phyloP scores from a whole-genome alignment of 2,113 vertebrate species.

The Lipophrys pholis region DNA sequence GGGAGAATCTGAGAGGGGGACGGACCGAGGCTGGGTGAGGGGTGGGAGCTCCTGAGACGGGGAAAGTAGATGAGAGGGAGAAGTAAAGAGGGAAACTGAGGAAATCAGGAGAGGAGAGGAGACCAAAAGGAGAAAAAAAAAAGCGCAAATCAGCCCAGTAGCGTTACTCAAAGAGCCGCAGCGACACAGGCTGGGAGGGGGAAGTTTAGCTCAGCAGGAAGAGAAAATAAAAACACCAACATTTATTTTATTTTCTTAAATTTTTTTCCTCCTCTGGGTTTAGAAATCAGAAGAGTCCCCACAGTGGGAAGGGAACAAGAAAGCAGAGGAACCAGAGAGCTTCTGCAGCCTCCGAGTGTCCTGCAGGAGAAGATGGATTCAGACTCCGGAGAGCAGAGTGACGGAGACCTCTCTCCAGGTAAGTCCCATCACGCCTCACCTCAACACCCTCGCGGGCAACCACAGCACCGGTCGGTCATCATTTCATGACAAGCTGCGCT shows the following conservation, averaged over 20 bases:
- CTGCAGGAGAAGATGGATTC: slow-evolving; percentile 90
- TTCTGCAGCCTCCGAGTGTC: slow-evolving; percentile 56
- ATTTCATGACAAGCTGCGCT: slow-evolving; percentile 6
- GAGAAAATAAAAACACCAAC: slow-evolving; percentile 19
- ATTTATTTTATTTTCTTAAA: not conserved
- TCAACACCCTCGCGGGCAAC: too few relatives aligned
- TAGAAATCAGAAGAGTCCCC: slow-evolving; percentile 37
- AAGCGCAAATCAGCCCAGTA: slow-evolving; percentile 68
- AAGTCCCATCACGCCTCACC: slow-evolving; percentile 46
- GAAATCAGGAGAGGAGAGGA: slow-evolving; percentile 64
- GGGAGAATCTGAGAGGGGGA: slow-evolving; percentile 54
- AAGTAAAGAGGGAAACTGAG: slow-evolving; percentile 63
- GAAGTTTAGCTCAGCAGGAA: slow-evolving; percentile 59
- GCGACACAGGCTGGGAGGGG: slow-evolving; percentile 61
- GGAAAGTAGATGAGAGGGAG: slow-evolving; percentile 64
- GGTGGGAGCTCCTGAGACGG: slow-evolving; percentile 47
- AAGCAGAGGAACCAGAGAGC: slow-evolving; percentile 45
- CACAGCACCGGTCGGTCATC: not conserved
- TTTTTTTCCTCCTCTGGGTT: not conserved
- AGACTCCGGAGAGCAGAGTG: slow-evolving; percentile 96
- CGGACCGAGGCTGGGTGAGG: slow-evolving; percentile 46
- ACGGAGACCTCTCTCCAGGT: slow-evolving; percentile 94
- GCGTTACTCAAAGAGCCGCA: slow-evolving; percentile 74
- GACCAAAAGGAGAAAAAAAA: slow-evolving; percentile 20
- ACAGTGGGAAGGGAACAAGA: slow-evolving; percentile 42